phyloP scores from a whole-genome alignment of 2,797 vertebrate genomes.

The Tauraco hartlaubi region DNA sequence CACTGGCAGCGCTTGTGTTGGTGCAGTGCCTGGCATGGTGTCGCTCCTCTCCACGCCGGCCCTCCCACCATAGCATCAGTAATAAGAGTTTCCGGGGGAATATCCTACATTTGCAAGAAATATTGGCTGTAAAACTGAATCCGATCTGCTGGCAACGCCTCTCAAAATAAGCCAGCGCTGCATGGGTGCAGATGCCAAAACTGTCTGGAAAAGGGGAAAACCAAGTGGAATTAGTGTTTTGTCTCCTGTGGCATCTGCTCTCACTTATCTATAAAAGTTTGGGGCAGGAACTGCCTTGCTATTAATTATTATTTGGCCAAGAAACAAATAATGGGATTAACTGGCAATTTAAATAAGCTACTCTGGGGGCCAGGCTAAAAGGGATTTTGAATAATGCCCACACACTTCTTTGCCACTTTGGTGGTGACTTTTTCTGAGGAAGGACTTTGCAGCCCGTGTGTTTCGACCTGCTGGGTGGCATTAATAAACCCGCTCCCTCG shows the following conservation, averaged over 20 bases:
- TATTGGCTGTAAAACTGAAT: background rate
- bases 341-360: background rate
- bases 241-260: conserved; percentile 21
- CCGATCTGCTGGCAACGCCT: background rate
- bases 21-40: background rate
- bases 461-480: background rate
- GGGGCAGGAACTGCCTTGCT: conserved; percentile 10
- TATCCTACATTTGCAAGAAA: conserved; percentile 31
- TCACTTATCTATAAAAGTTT: conserved; percentile 26
- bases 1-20: background rate
- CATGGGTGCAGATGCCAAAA: background rate
- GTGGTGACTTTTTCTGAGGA: background rate
- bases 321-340: conserved; percentile 43
- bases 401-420: background rate
- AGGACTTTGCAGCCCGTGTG: background rate
- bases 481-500: background rate
- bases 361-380: background rate
- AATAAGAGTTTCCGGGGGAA: conserved; percentile 26
- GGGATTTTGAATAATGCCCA: background rate
- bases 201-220: conserved; percentile 11
- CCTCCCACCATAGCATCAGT: background rate
- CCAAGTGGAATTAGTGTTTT: background rate
- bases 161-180: background rate
- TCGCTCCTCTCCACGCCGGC: accelerated
- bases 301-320: conserved; percentile 51